Conservation (phyloP, 2,888 invertebrate species). For the Endotricha flammealis region DNA sequence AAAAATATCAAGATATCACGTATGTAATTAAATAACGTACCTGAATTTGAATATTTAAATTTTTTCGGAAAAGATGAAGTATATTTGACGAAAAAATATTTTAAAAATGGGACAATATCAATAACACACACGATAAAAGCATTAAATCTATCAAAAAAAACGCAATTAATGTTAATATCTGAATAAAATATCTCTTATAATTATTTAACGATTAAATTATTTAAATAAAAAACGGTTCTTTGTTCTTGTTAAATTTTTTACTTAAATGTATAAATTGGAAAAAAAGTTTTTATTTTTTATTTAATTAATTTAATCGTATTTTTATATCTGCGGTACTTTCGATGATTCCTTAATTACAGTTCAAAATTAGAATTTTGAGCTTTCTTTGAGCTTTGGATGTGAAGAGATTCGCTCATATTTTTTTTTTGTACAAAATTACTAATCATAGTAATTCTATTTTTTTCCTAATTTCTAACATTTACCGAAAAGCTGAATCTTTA, state of each 20-base stretch:
- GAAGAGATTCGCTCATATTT: conserved; percentile 14
- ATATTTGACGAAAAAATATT: too few relatives aligned
- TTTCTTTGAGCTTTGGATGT: conserved; percentile 15
- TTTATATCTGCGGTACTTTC: neutral
- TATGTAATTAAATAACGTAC: too few relatives aligned
- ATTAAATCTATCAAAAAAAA: conserved; percentile 10
- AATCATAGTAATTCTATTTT: neutral
- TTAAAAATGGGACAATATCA: neutral
- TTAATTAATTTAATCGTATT: neutral
- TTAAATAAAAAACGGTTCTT: conserved; percentile 22
- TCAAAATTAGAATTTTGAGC: conserved; percentile 13
- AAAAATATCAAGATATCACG: too few relatives aligned
- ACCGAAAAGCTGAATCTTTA: neutral
- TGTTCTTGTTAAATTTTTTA: conserved; percentile 25
- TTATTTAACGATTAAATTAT: conserved; percentile 15
- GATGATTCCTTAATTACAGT: neutral
- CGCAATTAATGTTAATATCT: conserved; percentile 18
- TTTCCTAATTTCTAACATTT: conserved; percentile 18
- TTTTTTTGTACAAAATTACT: conserved; percentile 1
- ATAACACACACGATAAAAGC: conserved; percentile 20
- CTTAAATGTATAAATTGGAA: too few relatives aligned
- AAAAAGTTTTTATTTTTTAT: conserved; percentile 3
- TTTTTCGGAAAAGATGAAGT: too few relatives aligned
- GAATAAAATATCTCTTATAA: conserved; percentile 21
- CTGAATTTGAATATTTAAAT: too few relatives aligned